Conservation (phyloP, 2,888 invertebrate genomes). For the Seladonia tumulorum region DNA sequence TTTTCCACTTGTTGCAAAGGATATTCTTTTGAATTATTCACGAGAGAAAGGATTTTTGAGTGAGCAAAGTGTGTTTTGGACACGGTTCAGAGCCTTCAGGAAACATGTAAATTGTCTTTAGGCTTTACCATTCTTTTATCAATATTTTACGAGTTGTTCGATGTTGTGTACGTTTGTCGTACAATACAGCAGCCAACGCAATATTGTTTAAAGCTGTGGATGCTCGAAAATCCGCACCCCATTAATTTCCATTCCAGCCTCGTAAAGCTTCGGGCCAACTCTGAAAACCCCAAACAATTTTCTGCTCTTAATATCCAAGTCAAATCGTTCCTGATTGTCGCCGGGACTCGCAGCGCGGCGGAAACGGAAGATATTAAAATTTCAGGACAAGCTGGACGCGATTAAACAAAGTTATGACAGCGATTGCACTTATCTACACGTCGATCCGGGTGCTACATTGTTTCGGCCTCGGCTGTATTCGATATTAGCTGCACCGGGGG, state of each 20-base stretch:
- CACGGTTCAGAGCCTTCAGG: no score
- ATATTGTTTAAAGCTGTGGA: background rate
- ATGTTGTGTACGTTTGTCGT: background rate
- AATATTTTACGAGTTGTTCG: background rate
- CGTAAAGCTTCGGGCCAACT: background rate
- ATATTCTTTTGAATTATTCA: no score
- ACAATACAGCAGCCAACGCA: background rate
- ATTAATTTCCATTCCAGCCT: background rate
- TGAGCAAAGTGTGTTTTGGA: no score
- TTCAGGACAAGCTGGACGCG: slow-evolving; percentile 18
- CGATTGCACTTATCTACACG: slow-evolving; percentile 12
- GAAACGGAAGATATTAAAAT: slow-evolving; percentile 22
- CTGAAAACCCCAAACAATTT: slow-evolving; percentile 3
- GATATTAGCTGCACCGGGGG: background rate
- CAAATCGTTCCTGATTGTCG: background rate
- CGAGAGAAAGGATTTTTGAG: no score
- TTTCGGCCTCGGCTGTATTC: background rate
- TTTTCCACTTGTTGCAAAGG: no score
- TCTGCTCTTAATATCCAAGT: slow-evolving; percentile 7
- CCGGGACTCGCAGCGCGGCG: background rate
- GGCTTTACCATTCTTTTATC: background rate
- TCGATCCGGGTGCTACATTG: background rate
- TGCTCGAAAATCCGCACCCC: background rate
- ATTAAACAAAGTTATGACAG: slow-evolving; percentile 15
- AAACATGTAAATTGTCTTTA: no score